phyloP scores from a whole-genome alignment of 2,113 vertebrate species.

The Hassar affinis region DNA sequence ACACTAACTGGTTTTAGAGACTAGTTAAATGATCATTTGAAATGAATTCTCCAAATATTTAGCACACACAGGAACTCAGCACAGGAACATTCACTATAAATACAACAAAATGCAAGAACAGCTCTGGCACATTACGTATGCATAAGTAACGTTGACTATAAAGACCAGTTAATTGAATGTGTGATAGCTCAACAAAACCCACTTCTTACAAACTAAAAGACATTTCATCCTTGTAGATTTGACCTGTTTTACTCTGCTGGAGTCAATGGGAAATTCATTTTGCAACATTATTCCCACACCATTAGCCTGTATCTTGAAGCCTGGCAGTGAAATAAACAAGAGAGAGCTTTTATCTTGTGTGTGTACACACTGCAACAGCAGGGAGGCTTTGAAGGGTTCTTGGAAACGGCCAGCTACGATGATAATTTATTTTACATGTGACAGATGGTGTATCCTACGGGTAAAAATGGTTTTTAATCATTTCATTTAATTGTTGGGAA shows the following conservation, averaged over 20 bases:
- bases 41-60: background rate
- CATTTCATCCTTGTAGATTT: background rate
- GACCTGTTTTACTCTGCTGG: background rate
- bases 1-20: background rate
- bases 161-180: background rate
- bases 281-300: background rate
- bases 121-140: background rate
- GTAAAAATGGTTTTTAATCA: background rate
- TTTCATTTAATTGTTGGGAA: background rate
- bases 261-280: background rate
- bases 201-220: background rate
- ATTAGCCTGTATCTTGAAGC: background rate
- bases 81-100: too few species aligned
- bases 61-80: background rate
- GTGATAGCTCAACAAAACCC: background rate
- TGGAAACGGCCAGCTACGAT: background rate
- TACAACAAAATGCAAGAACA: background rate
- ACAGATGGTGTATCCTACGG: constrained; percentile 11
- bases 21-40: background rate
- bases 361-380: constrained; percentile 2
- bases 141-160: background rate
- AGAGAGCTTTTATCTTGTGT: background rate
- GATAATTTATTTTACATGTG: constrained; percentile 7
- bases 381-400: constrained; percentile 1
- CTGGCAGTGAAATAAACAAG: background rate